Conservation (phyloP, 2,888 invertebrate species). For the Philhelius pedissequus region DNA sequence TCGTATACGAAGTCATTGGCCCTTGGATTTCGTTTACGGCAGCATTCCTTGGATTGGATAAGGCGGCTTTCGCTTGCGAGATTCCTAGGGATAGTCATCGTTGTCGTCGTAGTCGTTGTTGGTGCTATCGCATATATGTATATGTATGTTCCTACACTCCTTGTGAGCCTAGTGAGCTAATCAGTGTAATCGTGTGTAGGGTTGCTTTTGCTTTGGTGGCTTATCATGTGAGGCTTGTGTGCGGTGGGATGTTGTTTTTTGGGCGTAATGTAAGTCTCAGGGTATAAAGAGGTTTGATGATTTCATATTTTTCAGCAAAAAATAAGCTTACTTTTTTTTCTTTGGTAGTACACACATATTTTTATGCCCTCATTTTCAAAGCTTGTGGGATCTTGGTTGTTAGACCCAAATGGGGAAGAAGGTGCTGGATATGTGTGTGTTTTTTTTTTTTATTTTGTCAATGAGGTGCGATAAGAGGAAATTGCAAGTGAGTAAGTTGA, state of each 20-base stretch:
- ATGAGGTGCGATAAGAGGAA: conserved; percentile 65
- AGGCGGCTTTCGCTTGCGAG: background rate
- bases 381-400: conserved; percentile 3
- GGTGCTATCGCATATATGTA: background rate
- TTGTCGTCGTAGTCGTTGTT: background rate
- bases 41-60: conserved; percentile 15
- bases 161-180: conserved; percentile 45
- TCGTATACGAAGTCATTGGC: conserved; percentile 58
- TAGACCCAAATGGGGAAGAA: conserved; percentile 39
- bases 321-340: conserved; percentile 10
- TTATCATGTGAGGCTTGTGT: conserved; percentile 36
- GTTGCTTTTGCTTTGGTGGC: conserved; percentile 34
- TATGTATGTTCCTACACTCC: too few relatives aligned
- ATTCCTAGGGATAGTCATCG: background rate
- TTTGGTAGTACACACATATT: background rate
- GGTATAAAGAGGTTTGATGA: conserved; percentile 20
- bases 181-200: conserved; percentile 66
- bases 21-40: conserved; percentile 40
- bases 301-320: conserved; percentile 44
- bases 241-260: conserved; percentile 1
- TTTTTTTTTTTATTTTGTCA: conserved; percentile 37
- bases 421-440: too few relatives aligned
- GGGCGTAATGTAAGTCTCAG: background rate
- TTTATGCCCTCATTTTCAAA: background rate
- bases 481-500: conserved; percentile 55